Base-by-base conservation (phyloP, 2,888 invertebrate species). In the Cerastis leucographa region DNA sequence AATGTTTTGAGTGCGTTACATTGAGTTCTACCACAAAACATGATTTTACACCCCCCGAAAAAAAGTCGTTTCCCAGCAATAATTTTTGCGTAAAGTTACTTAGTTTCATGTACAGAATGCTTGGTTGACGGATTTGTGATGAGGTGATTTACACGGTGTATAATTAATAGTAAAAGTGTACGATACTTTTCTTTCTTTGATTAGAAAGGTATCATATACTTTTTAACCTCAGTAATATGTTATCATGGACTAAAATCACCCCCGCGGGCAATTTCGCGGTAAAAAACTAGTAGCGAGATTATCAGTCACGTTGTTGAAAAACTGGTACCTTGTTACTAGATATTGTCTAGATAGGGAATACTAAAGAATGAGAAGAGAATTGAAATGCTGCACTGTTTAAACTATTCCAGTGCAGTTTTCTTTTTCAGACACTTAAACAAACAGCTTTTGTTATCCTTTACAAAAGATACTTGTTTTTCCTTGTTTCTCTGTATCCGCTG, bases 311-410 rank as follows among this genome's bases (percentile, higher is more conserved):
- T 61, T 14, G 22, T 22, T 59, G 65, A 54, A 61, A 42, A 72
- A 66, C 17, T 51, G n/a, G 44, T 22, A 74, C 40, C 29, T 25
- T 62, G 14, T 67, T 83, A 75, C 72, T 17, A 51, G 25, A 11
- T 64, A 65, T 70, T 72, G 62, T n/a, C n/a, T n/a, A n/a, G n/a
- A n/a, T n/a, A 35, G 25, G 22, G 59, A 78, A 74, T 72, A 64
- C 69, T 78, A 71, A 69, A 65, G 7, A 51, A 46, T 51, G 25
- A 35, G 25, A 74, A 9, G 3, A n/a, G n/a, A 71, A 78, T 54
- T 65, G 14, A 71, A 71, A 62, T 29, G 8, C 1, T 62, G 7
- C 14, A 74, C 14, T 49, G 61, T 59, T 72, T 2, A 49, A 67
- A 25, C 12, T 40, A 14, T 66, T 25, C 1, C 44, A 51, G 5